Evolutionary conservation across 1,140 invertebrate genomes (phyloP).

Genomic region (Drosophila mayri): DNA sequence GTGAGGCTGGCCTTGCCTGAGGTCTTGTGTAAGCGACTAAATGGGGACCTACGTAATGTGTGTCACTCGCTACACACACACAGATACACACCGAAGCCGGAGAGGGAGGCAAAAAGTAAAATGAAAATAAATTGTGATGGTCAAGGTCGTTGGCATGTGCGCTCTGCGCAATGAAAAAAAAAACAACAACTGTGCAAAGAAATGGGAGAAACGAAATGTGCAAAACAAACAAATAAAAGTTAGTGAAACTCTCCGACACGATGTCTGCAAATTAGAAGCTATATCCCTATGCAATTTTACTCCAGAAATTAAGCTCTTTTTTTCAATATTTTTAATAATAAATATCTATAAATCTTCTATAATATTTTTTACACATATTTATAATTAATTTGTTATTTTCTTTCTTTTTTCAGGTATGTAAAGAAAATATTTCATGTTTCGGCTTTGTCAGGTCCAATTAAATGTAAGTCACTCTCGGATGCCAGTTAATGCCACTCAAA

Average conservation of each 20-base stretch:
- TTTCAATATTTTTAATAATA: not conserved
- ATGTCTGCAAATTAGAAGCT: constrained; percentile 27
- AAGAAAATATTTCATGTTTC: constrained; percentile 17
- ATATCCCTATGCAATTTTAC: not conserved
- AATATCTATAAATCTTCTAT: not conserved
- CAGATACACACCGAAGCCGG: constrained; percentile 31
- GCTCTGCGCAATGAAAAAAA: constrained; percentile 67
- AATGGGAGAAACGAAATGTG: constrained; percentile 44
- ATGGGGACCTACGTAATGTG: constrained; percentile 65
- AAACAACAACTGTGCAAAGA: constrained; percentile 20
- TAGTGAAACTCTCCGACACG: constrained; percentile 28
- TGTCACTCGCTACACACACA: constrained; percentile 61
- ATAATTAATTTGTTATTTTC: constrained; percentile 20
- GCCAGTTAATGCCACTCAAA: constrained; percentile 53
- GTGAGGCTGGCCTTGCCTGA: constrained; percentile 41
- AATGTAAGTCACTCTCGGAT: constrained; percentile 43
- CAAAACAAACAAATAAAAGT: constrained; percentile 65
- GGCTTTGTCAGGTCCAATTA: constrained; percentile 29
- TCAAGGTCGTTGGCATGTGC: constrained; percentile 81
- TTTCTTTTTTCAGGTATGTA: constrained; percentile 52
- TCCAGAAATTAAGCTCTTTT: too few relatives aligned
- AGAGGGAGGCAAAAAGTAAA: constrained; percentile 72
- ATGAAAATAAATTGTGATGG: constrained; percentile 84
- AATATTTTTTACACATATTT: constrained; percentile 13
- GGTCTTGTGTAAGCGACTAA: constrained; percentile 62